phyloP scores from a whole-genome alignment of 2,797 vertebrate genomes.

The Halcyon smyrnensis region DNA sequence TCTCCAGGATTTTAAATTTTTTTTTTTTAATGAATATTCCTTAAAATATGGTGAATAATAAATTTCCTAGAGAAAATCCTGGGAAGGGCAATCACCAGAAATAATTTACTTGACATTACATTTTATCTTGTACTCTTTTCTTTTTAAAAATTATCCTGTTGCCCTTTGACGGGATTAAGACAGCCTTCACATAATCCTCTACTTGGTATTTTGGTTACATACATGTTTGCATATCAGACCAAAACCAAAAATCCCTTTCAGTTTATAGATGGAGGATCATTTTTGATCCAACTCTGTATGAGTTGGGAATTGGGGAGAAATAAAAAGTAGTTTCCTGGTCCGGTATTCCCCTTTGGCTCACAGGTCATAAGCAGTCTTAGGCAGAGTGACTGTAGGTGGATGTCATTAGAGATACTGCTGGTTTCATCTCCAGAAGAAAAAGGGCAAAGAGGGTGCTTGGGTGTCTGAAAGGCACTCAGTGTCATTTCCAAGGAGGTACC shows the following conservation, averaged over 20 bases:
- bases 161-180: not conserved
- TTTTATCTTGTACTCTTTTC: not conserved
- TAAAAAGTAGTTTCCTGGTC: not conserved
- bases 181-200: not conserved
- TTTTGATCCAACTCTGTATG: not conserved
- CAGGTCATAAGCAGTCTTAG: not conserved
- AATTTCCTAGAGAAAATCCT: not conserved
- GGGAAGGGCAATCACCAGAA: not conserved
- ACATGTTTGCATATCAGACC: not conserved
- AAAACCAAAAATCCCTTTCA: not conserved
- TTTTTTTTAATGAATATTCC: not conserved
- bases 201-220: not conserved
- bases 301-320: not conserved
- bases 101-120: not conserved
- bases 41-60: not conserved
- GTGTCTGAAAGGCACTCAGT: not conserved
- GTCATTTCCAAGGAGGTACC: not conserved
- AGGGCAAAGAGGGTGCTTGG: not conserved
- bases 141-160: not conserved
- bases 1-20: not conserved
- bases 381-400: not conserved
- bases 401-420: not conserved
- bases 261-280: not conserved
- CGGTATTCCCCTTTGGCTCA: rapidly evolving
- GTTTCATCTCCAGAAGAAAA: not conserved